Conservation (phyloP, 2,113 vertebrate species). For the Sisor rabdophorus region DNA sequence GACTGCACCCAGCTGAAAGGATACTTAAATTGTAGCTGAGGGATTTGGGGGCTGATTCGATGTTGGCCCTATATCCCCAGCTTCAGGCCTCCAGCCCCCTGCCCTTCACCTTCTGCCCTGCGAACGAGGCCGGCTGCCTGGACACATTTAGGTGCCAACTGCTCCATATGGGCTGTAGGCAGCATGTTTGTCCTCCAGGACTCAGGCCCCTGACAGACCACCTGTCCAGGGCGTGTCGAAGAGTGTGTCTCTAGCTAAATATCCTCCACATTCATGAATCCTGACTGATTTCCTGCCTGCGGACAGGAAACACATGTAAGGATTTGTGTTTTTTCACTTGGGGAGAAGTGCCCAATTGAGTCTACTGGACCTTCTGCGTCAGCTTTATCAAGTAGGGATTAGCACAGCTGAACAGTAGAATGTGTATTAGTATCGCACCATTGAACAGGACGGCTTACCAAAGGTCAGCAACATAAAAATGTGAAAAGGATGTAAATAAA, state of each 20-base stretch:
- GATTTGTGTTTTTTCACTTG: slow-evolving; percentile 37
- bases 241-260: slow-evolving; percentile 16
- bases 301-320: slow-evolving; percentile 43
- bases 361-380: slow-evolving; percentile 41
- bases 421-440: slow-evolving; percentile 28
- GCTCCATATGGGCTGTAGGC: slow-evolving; percentile 73
- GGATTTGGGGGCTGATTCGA: slow-evolving; percentile 47
- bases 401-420: slow-evolving; percentile 36
- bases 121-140: slow-evolving; percentile 70
- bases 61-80: slow-evolving; percentile 61
- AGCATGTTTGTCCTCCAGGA: slow-evolving; percentile 51
- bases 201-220: slow-evolving; percentile 37
- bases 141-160: slow-evolving; percentile 71
- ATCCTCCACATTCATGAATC: slow-evolving; percentile 46
- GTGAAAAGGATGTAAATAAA: background rate
- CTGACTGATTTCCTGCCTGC: slow-evolving; percentile 42
- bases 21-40: slow-evolving; percentile 35
- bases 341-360: slow-evolving; percentile 41
- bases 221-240: slow-evolving; percentile 34
- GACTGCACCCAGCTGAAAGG: slow-evolving; percentile 38
- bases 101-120: slow-evolving; percentile 74
- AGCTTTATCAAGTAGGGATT: slow-evolving; percentile 40
- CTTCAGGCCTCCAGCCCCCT: slow-evolving; percentile 53
- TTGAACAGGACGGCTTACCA: background rate
- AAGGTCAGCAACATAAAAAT: background rate